phyloP scores from a whole-genome alignment of 2,113 vertebrate species.

The Puffinus mauretanicus region DNA sequence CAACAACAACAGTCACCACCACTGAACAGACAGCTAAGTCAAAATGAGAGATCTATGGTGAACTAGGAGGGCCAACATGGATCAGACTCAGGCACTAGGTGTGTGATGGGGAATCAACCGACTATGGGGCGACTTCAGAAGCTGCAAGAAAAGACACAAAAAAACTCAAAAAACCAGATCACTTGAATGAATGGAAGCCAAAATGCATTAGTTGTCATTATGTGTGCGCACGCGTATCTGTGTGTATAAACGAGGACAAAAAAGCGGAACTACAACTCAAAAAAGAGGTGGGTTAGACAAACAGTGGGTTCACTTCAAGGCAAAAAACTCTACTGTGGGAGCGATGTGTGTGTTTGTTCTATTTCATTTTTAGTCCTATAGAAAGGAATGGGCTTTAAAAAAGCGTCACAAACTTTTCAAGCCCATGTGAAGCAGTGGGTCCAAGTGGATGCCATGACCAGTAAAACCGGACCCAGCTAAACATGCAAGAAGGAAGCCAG shows the following conservation, averaged over 20 bases:
- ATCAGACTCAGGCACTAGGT: slow-evolving; percentile 60
- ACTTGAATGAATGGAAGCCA: slow-evolving; percentile 43
- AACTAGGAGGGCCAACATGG: slow-evolving; percentile 6
- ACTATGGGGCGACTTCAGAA: slow-evolving; percentile 52
- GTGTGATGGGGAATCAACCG: slow-evolving; percentile 32
- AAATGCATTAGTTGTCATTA: slow-evolving; percentile 51
- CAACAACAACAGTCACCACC: slow-evolving; percentile 4
- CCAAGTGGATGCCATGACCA: neutral
- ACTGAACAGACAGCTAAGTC: slow-evolving; percentile 53
- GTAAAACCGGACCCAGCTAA: neutral
- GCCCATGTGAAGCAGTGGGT: neutral
- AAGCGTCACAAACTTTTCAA: neutral
- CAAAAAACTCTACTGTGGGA: neutral
- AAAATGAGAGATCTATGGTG: slow-evolving; percentile 20
- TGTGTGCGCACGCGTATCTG: neutral
- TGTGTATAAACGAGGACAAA: slow-evolving; percentile 9
- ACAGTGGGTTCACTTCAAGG: slow-evolving; percentile 19
- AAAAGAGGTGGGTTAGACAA: slow-evolving; percentile 53
- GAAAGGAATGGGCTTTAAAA: neutral
- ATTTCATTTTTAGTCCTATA: neutral
- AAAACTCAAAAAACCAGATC: neutral
- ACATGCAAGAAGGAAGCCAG: neutral
- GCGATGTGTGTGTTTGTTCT: neutral
- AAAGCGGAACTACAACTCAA: slow-evolving; percentile 15
- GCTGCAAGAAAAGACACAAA: slow-evolving; percentile 62